Evolutionary conservation across 92 coral and sea anemone genomes (phyloP).

Genomic region (Desmophyllum pertusum): DNA sequence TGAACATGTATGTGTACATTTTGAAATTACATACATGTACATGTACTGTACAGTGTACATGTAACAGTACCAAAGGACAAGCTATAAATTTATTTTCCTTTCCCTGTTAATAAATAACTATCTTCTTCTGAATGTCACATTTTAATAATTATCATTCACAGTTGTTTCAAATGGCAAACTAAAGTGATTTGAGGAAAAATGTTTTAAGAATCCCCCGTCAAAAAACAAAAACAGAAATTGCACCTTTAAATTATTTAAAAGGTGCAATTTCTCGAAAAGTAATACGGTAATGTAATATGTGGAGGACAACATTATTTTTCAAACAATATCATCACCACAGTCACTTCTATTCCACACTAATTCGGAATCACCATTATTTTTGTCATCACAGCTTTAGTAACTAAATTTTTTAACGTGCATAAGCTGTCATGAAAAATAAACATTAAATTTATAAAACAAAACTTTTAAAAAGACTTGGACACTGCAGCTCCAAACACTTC

Average conservation of each 20-base stretch:
- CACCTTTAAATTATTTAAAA: not conserved
- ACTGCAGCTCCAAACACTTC: not conserved
- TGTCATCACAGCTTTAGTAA: not conserved
- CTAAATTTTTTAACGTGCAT: not conserved
- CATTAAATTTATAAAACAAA: not conserved
- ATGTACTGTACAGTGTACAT: too few species aligned
- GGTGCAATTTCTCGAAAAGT: not conserved
- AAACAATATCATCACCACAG: too few species aligned
- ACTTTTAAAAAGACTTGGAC: too few species aligned
- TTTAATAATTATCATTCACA: not conserved
- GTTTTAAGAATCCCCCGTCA: too few species aligned
- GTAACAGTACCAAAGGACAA: too few species aligned
- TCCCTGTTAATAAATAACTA: not conserved
- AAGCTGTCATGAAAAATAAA: not conserved
- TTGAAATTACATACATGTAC: too few species aligned
- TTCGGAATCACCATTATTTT: not conserved
- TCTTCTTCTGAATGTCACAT: not conserved
- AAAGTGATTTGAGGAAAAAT: not conserved
- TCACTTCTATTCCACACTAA: not conserved
- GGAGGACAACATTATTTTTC: not conserved
- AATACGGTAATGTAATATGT: not conserved
- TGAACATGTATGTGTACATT: too few species aligned
- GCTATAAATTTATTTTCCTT: not conserved
- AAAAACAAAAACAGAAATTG: not conserved
- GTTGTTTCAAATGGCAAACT: not conserved